These are phyloP conservation scores for Spea multiplicata DNA, from an alignment of 2,113 vertebrate species.

Conservation along the genomic window DNA sequence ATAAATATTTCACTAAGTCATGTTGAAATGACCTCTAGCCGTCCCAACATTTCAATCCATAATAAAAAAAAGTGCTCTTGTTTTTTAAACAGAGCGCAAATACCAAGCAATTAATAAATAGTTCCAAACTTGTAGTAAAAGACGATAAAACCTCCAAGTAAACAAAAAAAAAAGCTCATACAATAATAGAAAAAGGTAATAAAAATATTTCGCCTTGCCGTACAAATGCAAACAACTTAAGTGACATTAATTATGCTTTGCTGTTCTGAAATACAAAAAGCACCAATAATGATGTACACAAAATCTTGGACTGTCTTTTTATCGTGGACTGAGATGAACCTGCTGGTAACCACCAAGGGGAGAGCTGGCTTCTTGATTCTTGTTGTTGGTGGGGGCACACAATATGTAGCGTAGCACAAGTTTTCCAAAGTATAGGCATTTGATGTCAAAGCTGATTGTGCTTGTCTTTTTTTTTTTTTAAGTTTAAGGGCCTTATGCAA, in stretches of 20 bases:
- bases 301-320: conserved; percentile 62
- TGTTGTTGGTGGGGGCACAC: too few relatives aligned
- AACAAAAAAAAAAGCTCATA: conserved; percentile 79
- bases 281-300: conserved; percentile 71
- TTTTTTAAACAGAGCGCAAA: conserved; percentile 77
- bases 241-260: conserved; percentile 69
- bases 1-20: conserved; percentile 83
- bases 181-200: conserved; percentile 85
- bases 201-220: conserved; percentile 82
- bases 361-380: too few relatives aligned
- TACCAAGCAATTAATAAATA: conserved; percentile 86
- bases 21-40: conserved; percentile 78
- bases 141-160: conserved; percentile 77
- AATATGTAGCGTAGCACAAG: too few relatives aligned
- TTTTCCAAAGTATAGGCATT: too few relatives aligned
- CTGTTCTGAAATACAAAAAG: conserved; percentile 74
- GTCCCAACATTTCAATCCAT: conserved; percentile 80
- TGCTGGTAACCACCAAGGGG: conserved; percentile 49
- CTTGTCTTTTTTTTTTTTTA: background rate
- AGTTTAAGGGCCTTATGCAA: too few relatives aligned
- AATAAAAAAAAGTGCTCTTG: conserved; percentile 71
- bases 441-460: conserved; percentile 26
- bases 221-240: conserved; percentile 81
- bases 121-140: conserved; percentile 84
- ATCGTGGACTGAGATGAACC: conserved; percentile 63